Evolutionary conservation across 1,140 invertebrate genomes (phyloP).

Genomic region (Hyles vespertilio): DNA sequence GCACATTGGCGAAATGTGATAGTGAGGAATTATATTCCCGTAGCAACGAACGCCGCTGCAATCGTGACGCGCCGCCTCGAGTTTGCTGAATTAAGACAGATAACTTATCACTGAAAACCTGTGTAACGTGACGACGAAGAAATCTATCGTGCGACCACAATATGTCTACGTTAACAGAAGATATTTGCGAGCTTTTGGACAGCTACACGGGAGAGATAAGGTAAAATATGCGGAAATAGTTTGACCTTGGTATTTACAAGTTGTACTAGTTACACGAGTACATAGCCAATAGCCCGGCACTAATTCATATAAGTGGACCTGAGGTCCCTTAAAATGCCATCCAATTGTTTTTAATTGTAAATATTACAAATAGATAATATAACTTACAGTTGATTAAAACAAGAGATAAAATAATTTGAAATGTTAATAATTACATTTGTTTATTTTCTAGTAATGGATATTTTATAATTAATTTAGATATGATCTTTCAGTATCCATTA

Average conservation of each 20-base stretch:
- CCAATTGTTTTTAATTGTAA: too few species aligned
- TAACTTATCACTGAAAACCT: constrained; percentile 41
- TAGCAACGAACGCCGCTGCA: constrained; percentile 30
- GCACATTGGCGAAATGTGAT: constrained; percentile 55
- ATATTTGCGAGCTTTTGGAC: constrained; percentile 66
- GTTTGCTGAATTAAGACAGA: constrained; percentile 16
- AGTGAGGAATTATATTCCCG: constrained; percentile 46
- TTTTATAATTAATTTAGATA: too few species aligned
- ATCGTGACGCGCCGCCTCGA: background rate
- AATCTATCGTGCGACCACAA: constrained; percentile 15
- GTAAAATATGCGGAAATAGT: constrained; percentile 59
- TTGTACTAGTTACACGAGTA: constrained; percentile 25
- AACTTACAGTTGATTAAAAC: too few species aligned
- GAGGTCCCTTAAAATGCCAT: too few species aligned
- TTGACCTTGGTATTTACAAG: constrained; percentile 35
- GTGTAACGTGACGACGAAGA: background rate
- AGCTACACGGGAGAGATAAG: constrained; percentile 69
- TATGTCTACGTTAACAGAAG: constrained; percentile 60
- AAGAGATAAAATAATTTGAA: too few species aligned
- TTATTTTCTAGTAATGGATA: too few species aligned
- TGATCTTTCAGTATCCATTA: too few species aligned
- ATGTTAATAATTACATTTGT: too few species aligned
- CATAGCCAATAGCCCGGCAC: constrained; percentile 17
- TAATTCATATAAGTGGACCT: too few species aligned
- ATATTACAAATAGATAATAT: too few species aligned